Evolutionary conservation across 2,797 vertebrate species (phyloP).

Genomic region (Caiman crocodilus): DNA sequence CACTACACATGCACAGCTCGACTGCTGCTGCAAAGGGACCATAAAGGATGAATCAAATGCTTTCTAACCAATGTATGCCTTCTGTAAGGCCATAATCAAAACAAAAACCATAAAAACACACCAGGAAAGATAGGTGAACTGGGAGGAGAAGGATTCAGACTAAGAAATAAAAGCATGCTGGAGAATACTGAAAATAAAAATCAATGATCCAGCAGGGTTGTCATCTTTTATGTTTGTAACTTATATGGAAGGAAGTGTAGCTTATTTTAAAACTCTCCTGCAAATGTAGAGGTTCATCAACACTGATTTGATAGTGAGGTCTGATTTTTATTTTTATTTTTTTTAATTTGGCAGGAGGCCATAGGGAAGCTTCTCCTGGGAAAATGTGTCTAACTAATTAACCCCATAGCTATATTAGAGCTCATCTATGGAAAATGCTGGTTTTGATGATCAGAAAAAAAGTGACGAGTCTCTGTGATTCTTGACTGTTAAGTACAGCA

Average conservation of each 20-base stretch:
- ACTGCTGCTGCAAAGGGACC: neutral
- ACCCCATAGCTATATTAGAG: neutral
- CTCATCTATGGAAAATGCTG: neutral
- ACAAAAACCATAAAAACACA: neutral
- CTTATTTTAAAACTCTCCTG: neutral
- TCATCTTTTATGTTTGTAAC: neutral
- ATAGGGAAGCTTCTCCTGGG: accelerated
- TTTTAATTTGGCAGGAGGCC: neutral
- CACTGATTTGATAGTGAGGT: neutral
- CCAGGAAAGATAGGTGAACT: accelerated
- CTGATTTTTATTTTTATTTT: neutral
- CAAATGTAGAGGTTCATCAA: neutral
- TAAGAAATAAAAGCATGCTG: neutral
- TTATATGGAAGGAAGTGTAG: neutral
- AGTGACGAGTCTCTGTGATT: neutral
- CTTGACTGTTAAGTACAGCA: neutral
- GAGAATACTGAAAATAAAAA: neutral
- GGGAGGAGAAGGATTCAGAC: neutral
- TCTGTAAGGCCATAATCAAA: neutral
- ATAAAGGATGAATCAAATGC: neutral
- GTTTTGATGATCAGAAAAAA: neutral
- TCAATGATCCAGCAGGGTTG: neutral
- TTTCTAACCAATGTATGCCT: neutral
- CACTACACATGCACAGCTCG: neutral
- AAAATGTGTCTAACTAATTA: neutral